Base-by-base conservation (phyloP, 2,888 invertebrate species). In the Microchrysa polita region DNA sequence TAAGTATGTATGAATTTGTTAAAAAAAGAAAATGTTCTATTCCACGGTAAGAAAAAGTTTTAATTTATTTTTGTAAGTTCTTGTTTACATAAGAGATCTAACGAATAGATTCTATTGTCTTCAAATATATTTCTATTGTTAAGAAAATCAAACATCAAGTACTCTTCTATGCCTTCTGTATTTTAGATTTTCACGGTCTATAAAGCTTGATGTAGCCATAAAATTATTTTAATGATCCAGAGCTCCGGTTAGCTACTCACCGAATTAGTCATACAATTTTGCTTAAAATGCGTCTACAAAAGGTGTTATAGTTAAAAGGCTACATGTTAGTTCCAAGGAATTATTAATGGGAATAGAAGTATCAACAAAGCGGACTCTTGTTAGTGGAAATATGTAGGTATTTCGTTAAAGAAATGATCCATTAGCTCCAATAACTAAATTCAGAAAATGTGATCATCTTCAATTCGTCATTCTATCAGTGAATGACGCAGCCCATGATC, bases 191-290 rank as follows among this genome's bases (percentile, higher is more conserved):
- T 34, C 27, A 69, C 69, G 69, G 69, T 42, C 55, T 55, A 69
- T 69, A 69, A 69, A 69, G 55, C 40, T 55, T 40, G 55, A 22
- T 42, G 40, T 69, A 55, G 69, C 55, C 69, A 34, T 69, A 55
- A 69, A 69, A 69, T 69, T 67, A 23, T 23, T 12, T 57, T 69
- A 69, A 69, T 69, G 69, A 69, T 69, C 34, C 69, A 18, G 18
- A 55, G 20, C 57, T 69, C 69, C 57, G 69, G 69, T 27, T 12
- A 14, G 4, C 42, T 42, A 42, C 7, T 9, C n/a, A n/a, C 27
- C 27, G 7, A 34, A 34, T 34, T 34, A 34, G 27, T 34, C 48
- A 48, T 48, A 48, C 2, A 48, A 48, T n/a, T 48, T n/a, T 48
- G 12, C 48, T n/a, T 9, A 42, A 42, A 48, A 48, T 48, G 4